Base-by-base conservation (phyloP, 1,140 invertebrate species). In the Papilio glaucus region DNA sequence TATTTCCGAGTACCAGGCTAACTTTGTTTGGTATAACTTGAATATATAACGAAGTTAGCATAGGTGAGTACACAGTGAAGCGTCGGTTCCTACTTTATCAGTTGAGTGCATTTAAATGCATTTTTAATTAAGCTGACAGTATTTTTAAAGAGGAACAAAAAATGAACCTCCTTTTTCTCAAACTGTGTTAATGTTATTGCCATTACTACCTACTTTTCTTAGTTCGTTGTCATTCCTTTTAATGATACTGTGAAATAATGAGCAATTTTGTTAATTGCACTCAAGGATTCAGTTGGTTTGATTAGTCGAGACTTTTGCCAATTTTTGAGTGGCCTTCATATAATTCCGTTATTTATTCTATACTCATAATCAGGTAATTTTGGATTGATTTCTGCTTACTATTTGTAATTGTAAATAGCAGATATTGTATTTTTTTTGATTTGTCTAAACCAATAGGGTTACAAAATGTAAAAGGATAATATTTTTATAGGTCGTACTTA, bases 261-360 rank as follows among this genome's bases (percentile, higher is more conserved):
- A 65, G 62, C 62, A 65, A 65, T 65, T 65, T 65, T 38, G 15
- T 41, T 65, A 65, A 18, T 65, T 65, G 37, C 38, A 41, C 38
- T 65, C 18, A 63, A 39, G 37, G 15, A 21, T 65, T 21, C 37
- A 39, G 15, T 39, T 38, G 0, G n/a, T 18, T 62, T 21, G 21
- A 65, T 65, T 39, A 39, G 62, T 38, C 21, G 21, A 39, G 38
- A 41, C 41, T 65, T 39, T 12, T 41, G 62, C 62, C 62, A 65
- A 41, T 65, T 65, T 65, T 65, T 13, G 24, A 65, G 15, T 6
- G 62, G 15, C 18, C 38, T 33, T 33, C 29, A 2, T 33, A 33
- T 33, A 33, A 33, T 33, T 33, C 6, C 29, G 29, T 33, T 33
- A 33, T 33, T 33, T 33, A 33, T 33, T 33, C 2, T 33, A 33